Evolutionary conservation across 2,888 invertebrate species (phyloP), one percentile per base, ranked within the genome.

Genomic region (Therioaphis trifolii): DNA sequence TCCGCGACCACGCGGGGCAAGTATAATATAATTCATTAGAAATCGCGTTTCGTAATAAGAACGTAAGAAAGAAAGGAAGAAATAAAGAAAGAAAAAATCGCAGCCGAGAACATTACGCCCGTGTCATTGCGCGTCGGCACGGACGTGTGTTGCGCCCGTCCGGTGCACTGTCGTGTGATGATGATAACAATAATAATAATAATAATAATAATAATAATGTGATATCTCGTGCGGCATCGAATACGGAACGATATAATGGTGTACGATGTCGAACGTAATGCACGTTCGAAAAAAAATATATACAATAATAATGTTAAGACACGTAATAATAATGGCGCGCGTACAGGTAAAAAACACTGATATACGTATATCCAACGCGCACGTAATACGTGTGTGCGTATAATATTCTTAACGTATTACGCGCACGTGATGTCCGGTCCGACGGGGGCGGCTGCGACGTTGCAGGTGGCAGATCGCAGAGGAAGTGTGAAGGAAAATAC

Each of bases 361-460:
- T 21, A 9, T 58, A 58, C 9, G 24, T 52, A 52, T 12, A 21
- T 21, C 4, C 58, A 21, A 24, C 12, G 1, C 18, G n/a, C 35
- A 35, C 35, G 35, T n/a, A 5, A 18, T 55, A 27, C 4, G 4
- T 52, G n/a, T 15, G n/a, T 7, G 14, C n/a, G 11, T 40, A 71
- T 24, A 12, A 46, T 49, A 18, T 71, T 49, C 43, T 27, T 15
- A 24, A 18, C 49, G 63, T 77, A 77, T 63, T 29, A 15, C 29
- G 15, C 15, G 63, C 21, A 63, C 76, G 63, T 77, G 76, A 77
- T 77, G 76, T 77, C 76, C 76, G 46, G 76, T 21, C 12, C 0
- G 12, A n/a, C 21, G 18, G 27, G n/a, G 11, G 27, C 18, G 35
- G 18, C 24, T 2, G 58, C 14, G 27, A 2, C 4, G 21, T n/a